Percentiles rank a stretch among this genome's conserved stretches.
Conservation (phyloP, 2,888 invertebrate species). For the Silvanus unidentatus region DNA sequence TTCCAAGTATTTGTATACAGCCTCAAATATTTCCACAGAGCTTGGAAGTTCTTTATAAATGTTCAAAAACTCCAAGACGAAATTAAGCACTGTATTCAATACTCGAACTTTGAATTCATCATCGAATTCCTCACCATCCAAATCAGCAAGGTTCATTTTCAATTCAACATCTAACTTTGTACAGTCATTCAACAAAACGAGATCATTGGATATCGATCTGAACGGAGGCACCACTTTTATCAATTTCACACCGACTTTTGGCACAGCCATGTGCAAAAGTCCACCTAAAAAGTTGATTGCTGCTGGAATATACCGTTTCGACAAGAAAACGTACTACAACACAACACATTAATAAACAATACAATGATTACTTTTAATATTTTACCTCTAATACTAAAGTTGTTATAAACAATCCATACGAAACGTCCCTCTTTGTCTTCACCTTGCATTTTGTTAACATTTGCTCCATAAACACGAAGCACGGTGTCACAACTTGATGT, state of each 20-base stretch:
- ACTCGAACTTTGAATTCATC: conserved; percentile 61
- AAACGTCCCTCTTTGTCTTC: conserved; percentile 60
- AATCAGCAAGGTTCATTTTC: conserved; percentile 54
- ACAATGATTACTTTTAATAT: conserved; percentile 6
- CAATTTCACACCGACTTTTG: conserved; percentile 55
- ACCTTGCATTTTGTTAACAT: conserved; percentile 63
- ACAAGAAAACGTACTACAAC: conserved; percentile 65
- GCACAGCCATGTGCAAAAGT: conserved; percentile 64
- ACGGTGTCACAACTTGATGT: conserved; percentile 85
- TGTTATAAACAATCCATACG: conserved; percentile 70
- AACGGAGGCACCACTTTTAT: conserved; percentile 66
- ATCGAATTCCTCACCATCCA: conserved; percentile 45
- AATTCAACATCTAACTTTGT: conserved; percentile 33
- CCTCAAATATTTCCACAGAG: conserved; percentile 47
- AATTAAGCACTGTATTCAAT: conserved; percentile 51
- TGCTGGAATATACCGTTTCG: conserved; percentile 76
- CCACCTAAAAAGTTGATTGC: conserved; percentile 75
- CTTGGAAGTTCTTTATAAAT: conserved; percentile 45
- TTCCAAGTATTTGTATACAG: conserved; percentile 52
- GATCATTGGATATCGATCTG: conserved; percentile 45
- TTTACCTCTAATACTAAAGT: conserved; percentile 67
- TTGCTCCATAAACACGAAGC: conserved; percentile 74
- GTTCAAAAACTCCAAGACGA: conserved; percentile 56
- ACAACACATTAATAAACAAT: conserved; percentile 1
- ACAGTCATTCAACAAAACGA: conserved; percentile 54